Evolutionary conservation across 2,113 vertebrate genomes (phyloP), one percentile per base, ranked within the genome.

Genomic region (Ptilorrhoa leucosticta): DNA sequence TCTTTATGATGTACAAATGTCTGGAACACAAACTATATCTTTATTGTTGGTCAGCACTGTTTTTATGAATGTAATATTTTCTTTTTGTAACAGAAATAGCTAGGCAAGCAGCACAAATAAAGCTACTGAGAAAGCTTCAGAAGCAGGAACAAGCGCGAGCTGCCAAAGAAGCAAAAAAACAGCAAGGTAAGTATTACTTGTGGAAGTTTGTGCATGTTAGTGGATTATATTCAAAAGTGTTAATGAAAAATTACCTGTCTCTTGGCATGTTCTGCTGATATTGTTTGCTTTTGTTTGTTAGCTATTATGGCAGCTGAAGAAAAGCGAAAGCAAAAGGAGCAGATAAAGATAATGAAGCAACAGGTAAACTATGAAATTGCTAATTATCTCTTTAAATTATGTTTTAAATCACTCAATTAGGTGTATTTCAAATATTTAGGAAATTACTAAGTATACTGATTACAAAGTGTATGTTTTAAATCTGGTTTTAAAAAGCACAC

Each of bases 281-380:
- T 72, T 92, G 69, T 96, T 94, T 97, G 39, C 91, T 96, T 89
- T 95, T 73, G 22, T 93, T 58, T 81, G 42, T 58, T 94, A 99
- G 99, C 99, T 94, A 98, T 99, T 97, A 98, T 99, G 98, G 99
- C 98, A 93, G 99, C 99, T 65, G 99, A 99, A 96, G 99, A 99
- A 94, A 99, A 99, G 58, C 96, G 98, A 90, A 99, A 99, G 77
- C 99, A 99, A 96, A 99, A 99, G 95, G 99, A 99, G 73, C 99
- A 99, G 95, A 98, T 99, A 89, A 99, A 99, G 98, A 98, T 99
- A 97, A 97, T 99, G 95, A 99, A 99, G 93, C 99, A 99, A 91
- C 99, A 99, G 99, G 99, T 99, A 99, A 90, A 24, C 24, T 21
- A n/a, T 82, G 28, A 40, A 18, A 68, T 35, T 71, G 71, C 45